Evolutionary conservation across 2,888 invertebrate species (phyloP).

Genomic region (Geophilus truncorum): DNA sequence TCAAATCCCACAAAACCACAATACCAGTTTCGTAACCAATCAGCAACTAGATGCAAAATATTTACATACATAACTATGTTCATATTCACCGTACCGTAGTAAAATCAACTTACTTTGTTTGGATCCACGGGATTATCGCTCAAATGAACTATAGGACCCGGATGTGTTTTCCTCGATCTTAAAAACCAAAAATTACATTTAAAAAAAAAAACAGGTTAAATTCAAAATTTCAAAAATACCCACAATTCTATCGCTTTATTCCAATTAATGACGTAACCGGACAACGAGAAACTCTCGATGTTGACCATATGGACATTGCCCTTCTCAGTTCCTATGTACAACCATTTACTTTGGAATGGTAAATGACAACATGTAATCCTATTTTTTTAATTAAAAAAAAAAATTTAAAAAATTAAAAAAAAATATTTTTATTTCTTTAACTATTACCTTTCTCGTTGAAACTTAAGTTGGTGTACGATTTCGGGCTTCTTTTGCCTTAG

Average conservation of each 20-base stretch:
- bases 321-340: constrained; percentile 95
- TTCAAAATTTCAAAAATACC: constrained; percentile 53
- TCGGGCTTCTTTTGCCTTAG: constrained; percentile 90
- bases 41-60: constrained; percentile 63
- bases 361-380: constrained; percentile 93
- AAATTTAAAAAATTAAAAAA: background rate
- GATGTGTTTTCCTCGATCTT: constrained; percentile 90
- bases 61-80: constrained; percentile 38
- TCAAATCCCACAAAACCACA: constrained; percentile 93
- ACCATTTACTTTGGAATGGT: constrained; percentile 96
- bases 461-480: constrained; percentile 93
- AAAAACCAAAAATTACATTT: background rate
- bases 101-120: constrained; percentile 70
- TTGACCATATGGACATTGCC: constrained; percentile 98
- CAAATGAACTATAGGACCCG: constrained; percentile 91
- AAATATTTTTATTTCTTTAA: background rate
- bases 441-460: constrained; percentile 91
- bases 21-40: constrained; percentile 94
- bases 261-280: constrained; percentile 99
- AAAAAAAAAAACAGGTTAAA: no score
- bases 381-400: no score
- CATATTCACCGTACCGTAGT: background rate
- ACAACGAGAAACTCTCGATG: constrained; percentile 90
- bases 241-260: constrained; percentile 99
- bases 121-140: constrained; percentile 95